These are phyloP conservation scores for Linnaemya tessellans DNA, from an alignment of 2,888 invertebrate species.

Conservation along the genomic window DNA sequence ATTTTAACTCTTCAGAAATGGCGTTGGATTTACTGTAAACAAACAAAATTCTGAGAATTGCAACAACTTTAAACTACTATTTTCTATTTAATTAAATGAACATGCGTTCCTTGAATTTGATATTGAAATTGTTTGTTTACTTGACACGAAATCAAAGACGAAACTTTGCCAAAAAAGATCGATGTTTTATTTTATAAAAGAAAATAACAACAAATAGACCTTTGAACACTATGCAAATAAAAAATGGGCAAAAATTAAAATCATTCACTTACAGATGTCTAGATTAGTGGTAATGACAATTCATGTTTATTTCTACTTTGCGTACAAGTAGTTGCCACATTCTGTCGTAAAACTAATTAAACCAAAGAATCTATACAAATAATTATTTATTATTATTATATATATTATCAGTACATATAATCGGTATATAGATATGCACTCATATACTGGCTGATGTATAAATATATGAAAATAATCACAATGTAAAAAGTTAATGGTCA, in stretches of 20 bases:
- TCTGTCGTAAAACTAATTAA: constrained; percentile 24
- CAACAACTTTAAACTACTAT: too few species aligned
- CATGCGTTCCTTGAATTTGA: constrained; percentile 54
- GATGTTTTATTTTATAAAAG: neutral
- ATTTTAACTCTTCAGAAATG: too few species aligned
- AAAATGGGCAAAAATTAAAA: constrained; percentile 32
- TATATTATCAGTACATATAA: constrained; percentile 56
- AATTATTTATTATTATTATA: constrained; percentile 44
- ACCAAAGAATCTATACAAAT: constrained; percentile 28
- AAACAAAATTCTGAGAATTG: too few species aligned
- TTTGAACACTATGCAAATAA: constrained; percentile 45
- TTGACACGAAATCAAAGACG: constrained; percentile 14
- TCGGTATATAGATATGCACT: too few species aligned
- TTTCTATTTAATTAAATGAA: neutral
- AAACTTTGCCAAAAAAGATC: constrained; percentile 25
- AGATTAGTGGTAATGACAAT: neutral
- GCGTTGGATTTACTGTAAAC: too few species aligned
- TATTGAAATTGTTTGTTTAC: constrained; percentile 59
- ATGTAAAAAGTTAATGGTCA: constrained; percentile 7
- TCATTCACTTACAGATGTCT: constrained; percentile 43
- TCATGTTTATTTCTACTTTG: constrained; percentile 29
- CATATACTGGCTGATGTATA: neutral
- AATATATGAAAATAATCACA: constrained; percentile 8
- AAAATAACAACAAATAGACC: constrained; percentile 46
- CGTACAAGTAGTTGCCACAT: neutral